Base-by-base conservation (phyloP, 2,113 vertebrate genomes). In the Microcebus tavaratra region DNA sequence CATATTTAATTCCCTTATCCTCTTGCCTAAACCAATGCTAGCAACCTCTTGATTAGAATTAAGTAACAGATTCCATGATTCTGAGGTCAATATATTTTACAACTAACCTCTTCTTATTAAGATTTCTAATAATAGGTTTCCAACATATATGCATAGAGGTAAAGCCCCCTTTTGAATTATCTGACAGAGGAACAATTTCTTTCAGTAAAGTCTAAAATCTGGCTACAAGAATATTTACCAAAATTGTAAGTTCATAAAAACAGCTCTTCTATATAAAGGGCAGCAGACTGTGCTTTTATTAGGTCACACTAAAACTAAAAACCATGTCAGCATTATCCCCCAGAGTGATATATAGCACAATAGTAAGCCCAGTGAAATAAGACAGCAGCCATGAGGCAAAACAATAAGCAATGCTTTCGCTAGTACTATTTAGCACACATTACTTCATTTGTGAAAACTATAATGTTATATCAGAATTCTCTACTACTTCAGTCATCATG, bases 291-390 rank as follows among this genome's bases (percentile, higher is more conserved):
- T n/a, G n/a, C 89, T 97, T 98, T 98, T 97, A 98, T 97, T 65
- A 97, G 95, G 92, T 95, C 79, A 98, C 59, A 45, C 55, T 50
- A 91, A 96, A 97, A 97, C 92, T 29, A 92, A 95, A 97, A 92
- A 97, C 68, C 75, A 5, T 5, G 88, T 68, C 93, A 90, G 23
- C 90, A 95, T 68, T 94, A 95, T 90, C 70, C 97, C 95, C 45
- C 53, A 84, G 50, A 96, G 96, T 72, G 94, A 91, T 93, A 93
- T 91, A 86, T 36, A 70, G 87, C 94, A 98, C 91, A 98, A 93
- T 92, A 98, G 93, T 92, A 98, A 98, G 96, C 23, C n/a, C 97
- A 97, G 57, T 95, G 85, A 98, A 98, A 95, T 96, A 97, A 75
- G 81, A 97, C 88, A 92, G 75, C 23, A 89, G 82, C 84, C 91